Base-by-base conservation (phyloP, 1,140 invertebrate species). In the Leptopilina boulardi region DNA sequence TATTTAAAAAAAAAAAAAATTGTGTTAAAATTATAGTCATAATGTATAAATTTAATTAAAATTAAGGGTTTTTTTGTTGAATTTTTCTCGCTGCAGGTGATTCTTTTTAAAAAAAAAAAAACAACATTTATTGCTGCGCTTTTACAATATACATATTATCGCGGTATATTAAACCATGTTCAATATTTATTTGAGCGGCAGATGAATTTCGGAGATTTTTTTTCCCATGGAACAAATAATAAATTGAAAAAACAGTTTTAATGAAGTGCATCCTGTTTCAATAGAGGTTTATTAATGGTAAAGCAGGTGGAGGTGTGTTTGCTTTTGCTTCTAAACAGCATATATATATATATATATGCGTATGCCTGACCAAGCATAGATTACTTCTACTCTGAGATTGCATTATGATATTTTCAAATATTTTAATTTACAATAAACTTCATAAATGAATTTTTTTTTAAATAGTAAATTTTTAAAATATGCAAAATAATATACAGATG, bases 281-380 rank as follows among this genome's bases (percentile, higher is more conserved):
- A 66, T 6, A 66, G 26, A 66, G 59, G 26, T 30, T 66, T 66
- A 30, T 66, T 30, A 26, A 34, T 66, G 23, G 23, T n/a, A 4
- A 18, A 15, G 13, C 59, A 66, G 59, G 59, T 66, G 59, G 26
- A 34, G 26, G 59, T 66, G 19, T 21, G 26, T 30, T 51, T 66
- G 59, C 26, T n/a, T 66, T 30, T 18, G 23, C 13, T 30, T 26
- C 21, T 34, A 66, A 34, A 34, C 59, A 66, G 15, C 23, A 26
- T 26, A 59, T 10, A 56, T 10, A 56, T 15, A 51, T n/a, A 19
- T 59, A 51, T 2, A n/a, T 18, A n/a, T 8, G 3, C 21, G 21
- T 56, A 11, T 30, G 59, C 59, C 59, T 66, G 59, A 30, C 59
- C 59, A 66, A 66, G 23, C 59, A 66, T 59, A 66, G 59, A 34